Evolutionary conservation across 2,888 invertebrate genomes (phyloP).

Genomic region (Noctua janthina): DNA sequence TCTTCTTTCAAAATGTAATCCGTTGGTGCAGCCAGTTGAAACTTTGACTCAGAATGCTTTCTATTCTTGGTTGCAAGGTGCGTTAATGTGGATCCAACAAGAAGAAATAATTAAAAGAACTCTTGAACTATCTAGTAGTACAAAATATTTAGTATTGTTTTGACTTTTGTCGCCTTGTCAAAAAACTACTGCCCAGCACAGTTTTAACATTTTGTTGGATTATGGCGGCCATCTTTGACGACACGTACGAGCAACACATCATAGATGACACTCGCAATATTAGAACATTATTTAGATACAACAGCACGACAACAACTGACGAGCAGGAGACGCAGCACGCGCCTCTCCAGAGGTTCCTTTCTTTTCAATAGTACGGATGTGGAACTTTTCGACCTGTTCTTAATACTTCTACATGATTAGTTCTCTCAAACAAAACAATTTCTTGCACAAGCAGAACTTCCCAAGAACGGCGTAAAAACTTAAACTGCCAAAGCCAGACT

Average conservation of each 20-base stretch:
- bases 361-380: background rate
- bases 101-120: no score
- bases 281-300: background rate
- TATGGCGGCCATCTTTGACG: background rate
- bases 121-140: no score
- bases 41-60: no score
- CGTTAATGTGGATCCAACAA: no score
- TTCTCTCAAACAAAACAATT: background rate
- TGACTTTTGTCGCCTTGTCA: no score
- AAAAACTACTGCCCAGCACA: no score
- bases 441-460: background rate
- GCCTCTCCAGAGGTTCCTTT: background rate
- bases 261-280: background rate
- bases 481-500: background rate
- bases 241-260: background rate
- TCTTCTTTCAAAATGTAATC: no score
- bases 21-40: no score
- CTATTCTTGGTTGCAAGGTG: no score
- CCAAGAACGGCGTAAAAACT: background rate
- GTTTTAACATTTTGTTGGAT: background rate
- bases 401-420: background rate
- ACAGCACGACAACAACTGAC: background rate
- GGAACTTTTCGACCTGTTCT: background rate
- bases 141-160: no score
- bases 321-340: background rate